Conservation (phyloP, 2,888 invertebrate genomes). For the Cantharis flavilabris region DNA sequence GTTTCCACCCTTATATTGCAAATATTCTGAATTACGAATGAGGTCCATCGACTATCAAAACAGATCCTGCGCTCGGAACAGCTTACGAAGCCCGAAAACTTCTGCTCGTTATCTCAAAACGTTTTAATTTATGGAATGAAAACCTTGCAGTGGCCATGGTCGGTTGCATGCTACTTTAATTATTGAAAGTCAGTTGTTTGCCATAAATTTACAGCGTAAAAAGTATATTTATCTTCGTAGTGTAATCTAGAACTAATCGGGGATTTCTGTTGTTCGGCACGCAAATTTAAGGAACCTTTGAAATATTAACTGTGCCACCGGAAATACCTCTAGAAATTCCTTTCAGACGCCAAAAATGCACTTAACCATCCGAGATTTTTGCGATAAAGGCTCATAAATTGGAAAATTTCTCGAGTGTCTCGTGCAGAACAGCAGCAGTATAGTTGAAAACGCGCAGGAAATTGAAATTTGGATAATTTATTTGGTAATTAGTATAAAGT, state of each 20-base stretch:
- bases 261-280: background rate
- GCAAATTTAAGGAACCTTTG: background rate
- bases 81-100: background rate
- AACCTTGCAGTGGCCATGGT: background rate
- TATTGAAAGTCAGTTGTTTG: background rate
- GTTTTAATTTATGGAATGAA: background rate
- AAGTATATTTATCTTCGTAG: background rate
- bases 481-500: background rate
- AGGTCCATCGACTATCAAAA: background rate
- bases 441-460: background rate
- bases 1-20: background rate
- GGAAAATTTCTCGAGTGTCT: background rate
- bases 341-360: constrained; percentile 1
- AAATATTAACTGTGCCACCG: constrained; percentile 22
- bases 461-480: background rate
- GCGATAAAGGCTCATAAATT: background rate
- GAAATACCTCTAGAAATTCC: constrained; percentile 5
- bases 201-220: background rate
- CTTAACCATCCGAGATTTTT: background rate
- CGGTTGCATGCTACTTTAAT: background rate
- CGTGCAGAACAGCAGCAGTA: background rate
- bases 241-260: background rate
- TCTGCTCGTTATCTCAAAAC: background rate
- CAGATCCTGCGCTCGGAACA: background rate
- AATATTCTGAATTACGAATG: background rate